These are phyloP conservation scores for Sinelater perroti DNA, from an alignment of 2,888 invertebrate species.

Conservation along the genomic window DNA sequence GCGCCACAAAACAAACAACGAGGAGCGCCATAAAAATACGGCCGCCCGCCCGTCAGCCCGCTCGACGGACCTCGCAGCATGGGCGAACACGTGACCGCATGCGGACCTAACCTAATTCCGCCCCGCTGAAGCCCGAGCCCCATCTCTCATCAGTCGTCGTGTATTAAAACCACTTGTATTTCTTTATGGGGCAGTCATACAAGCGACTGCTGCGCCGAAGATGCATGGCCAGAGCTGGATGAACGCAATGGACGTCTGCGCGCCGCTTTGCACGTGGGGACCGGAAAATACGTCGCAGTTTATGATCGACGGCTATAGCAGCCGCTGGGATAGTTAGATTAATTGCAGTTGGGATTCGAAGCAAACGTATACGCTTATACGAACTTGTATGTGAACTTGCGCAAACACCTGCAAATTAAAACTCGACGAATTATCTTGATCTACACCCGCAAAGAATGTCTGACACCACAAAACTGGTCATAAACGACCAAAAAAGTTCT, in stretches of 20 bases:
- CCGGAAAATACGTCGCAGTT: constrained; percentile 50
- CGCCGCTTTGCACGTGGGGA: constrained; percentile 41
- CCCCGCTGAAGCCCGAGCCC: constrained; percentile 46
- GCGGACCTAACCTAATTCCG: constrained; percentile 52
- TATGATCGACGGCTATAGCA: constrained; percentile 50
- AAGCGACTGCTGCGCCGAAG: constrained; percentile 23
- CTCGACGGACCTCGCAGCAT: constrained; percentile 3
- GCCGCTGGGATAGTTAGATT: constrained; percentile 1
- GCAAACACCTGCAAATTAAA: no score
- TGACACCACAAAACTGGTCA: no score
- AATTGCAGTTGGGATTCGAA: constrained; percentile 5
- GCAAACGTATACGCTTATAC: no score
- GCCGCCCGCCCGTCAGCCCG: constrained; percentile 7
- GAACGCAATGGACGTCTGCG: constrained; percentile 18
- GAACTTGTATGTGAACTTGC: no score
- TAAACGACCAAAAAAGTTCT: no score
- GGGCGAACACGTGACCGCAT: constrained; percentile 43
- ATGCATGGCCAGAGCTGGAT: constrained; percentile 9
- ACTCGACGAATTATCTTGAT: no score
- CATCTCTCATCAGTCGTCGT: constrained; percentile 49
- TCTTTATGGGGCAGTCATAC: constrained; percentile 48
- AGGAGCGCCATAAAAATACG: constrained; percentile 25
- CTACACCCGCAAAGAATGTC: no score
- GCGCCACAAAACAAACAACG: constrained; percentile 17
- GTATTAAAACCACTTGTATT: constrained; percentile 49